A percentile compares a stretch with the other conserved stretches of the same genome.
phyloP scores from a whole-genome alignment of 2,888 invertebrate genomes.

The Metopia argyrocephala region DNA sequence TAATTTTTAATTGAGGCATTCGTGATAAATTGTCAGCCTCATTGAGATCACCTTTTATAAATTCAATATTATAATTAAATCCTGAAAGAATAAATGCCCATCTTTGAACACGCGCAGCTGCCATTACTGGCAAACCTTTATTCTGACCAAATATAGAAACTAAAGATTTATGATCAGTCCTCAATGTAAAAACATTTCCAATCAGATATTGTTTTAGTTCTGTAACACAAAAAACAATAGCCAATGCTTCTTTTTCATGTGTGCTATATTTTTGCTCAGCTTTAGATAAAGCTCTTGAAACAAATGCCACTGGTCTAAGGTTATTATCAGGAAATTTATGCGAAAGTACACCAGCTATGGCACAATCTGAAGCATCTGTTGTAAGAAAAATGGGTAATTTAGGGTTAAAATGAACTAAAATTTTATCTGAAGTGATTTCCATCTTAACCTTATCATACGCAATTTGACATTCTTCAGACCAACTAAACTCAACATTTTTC shows the following conservation, averaged over 20 bases:
- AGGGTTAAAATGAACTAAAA: no score
- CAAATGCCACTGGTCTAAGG: no score
- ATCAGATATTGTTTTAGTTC: slow-evolving; percentile 45
- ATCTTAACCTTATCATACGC: slow-evolving; percentile 2
- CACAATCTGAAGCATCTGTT: no score
- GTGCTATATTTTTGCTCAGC: slow-evolving; percentile 31
- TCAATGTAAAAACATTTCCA: slow-evolving; percentile 50
- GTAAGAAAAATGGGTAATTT: no score
- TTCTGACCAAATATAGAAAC: slow-evolving; percentile 52
- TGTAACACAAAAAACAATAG: background rate
- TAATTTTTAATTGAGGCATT: slow-evolving; percentile 18
- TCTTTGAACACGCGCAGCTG: slow-evolving; percentile 30
- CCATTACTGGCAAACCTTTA: slow-evolving; percentile 59
- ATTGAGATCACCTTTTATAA: no score
- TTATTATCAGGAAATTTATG: no score
- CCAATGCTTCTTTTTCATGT: slow-evolving; percentile 14
- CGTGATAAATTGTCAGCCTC: slow-evolving; percentile 50
- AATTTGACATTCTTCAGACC: background rate
- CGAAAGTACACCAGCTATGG: no score
- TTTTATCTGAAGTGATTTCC: no score
- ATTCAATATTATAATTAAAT: slow-evolving; percentile 53
- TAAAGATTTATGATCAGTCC: slow-evolving; percentile 51
- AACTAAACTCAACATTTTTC: slow-evolving; percentile 5
- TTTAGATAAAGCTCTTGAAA: slow-evolving; percentile 27
- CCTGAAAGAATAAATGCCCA: slow-evolving; percentile 61